Conservation (phyloP, 2,888 invertebrate species). For the Polydrusus tereticollis region DNA sequence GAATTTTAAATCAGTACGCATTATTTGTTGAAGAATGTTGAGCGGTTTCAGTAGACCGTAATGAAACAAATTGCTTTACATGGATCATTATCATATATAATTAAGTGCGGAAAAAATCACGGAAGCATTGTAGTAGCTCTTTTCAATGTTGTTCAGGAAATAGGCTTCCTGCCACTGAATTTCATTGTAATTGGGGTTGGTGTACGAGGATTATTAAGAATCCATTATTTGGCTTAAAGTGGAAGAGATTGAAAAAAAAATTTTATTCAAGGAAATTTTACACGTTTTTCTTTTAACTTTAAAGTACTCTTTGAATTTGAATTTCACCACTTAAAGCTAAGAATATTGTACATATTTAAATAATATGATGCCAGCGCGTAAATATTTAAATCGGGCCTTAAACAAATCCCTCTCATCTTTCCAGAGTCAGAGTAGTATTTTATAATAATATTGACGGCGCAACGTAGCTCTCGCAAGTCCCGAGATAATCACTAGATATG, state of each 20-base stretch:
- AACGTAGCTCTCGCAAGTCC: conserved; percentile 9
- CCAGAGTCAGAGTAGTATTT: background rate
- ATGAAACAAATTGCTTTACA: conserved; percentile 33
- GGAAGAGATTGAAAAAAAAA: too few species aligned
- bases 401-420: background rate
- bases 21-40: background rate
- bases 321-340: too few species aligned
- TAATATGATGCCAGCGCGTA: background rate
- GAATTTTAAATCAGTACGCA: background rate
- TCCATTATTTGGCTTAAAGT: too few species aligned
- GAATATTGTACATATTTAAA: background rate
- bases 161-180: conserved; percentile 25
- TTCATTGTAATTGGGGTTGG: background rate
- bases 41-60: conserved; percentile 2
- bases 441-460: conserved; percentile 5
- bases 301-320: too few species aligned
- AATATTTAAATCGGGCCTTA: background rate
- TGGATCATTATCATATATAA: conserved; percentile 30
- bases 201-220: too few species aligned
- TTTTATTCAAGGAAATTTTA: too few species aligned
- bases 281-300: too few species aligned
- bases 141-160: conserved; percentile 34
- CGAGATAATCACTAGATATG: conserved; percentile 51
- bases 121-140: conserved; percentile 28
- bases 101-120: conserved; percentile 36